Evolutionary conservation across 2,797 vertebrate genomes (phyloP).

Genomic region (Leptoclinus maculatus): DNA sequence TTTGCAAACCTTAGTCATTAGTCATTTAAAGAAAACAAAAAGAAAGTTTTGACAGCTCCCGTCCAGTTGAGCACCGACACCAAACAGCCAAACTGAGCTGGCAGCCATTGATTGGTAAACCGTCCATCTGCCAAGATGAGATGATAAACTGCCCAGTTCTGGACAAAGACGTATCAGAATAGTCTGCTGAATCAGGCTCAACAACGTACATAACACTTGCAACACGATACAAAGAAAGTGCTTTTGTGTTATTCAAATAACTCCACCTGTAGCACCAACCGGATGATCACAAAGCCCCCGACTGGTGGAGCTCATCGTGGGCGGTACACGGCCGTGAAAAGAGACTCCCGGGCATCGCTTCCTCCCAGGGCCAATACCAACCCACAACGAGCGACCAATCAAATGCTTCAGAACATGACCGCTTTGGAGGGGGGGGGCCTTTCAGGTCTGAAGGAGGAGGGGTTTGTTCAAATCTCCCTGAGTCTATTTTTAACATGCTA

Average conservation of each 20-base stretch:
- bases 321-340: too few species aligned
- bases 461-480: slow-evolving; percentile 2
- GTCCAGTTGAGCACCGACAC: background rate
- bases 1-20: too few species aligned
- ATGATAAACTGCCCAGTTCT: too few species aligned
- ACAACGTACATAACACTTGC: background rate
- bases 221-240: background rate
- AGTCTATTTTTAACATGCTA: slow-evolving; percentile 50
- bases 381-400: background rate
- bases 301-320: background rate
- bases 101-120: background rate
- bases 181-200: background rate
- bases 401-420: background rate
- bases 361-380: too few species aligned
- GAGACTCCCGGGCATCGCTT: too few species aligned
- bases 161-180: background rate
- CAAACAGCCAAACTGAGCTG: background rate
- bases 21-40: too few species aligned
- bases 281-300: background rate
- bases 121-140: too few species aligned
- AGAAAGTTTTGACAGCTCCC: too few species aligned
- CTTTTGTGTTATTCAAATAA: too few species aligned
- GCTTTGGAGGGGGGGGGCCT: background rate
- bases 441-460: background rate
- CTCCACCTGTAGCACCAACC: background rate